Evolutionary conservation across 2,888 invertebrate genomes (phyloP), one percentile per base, ranked within the genome.

Genomic region (Drosophila acutilabella): DNA sequence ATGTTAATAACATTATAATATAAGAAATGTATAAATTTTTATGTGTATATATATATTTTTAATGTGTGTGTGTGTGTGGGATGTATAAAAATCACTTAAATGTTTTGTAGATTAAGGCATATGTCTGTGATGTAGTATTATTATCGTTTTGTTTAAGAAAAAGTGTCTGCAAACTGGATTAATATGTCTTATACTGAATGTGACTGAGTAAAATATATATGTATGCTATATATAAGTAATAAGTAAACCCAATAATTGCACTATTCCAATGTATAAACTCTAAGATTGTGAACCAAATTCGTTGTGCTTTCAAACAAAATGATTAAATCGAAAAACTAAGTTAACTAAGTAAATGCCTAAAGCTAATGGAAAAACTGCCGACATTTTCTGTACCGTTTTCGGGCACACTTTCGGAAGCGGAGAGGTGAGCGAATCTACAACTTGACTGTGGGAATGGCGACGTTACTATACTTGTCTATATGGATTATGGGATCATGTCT

Each of bases 201-300:
- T 78, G 80, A 66, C 74, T 74, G 71, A 74, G 74, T 30, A 79
- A 66, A 64, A 69, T 66, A 66, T 50, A 42, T 65, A 38, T 57
- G 18, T 44, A 42, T 30, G 8, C 30, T 30, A 30, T 30, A 30
- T 30, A 30, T 57, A 68, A 61, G 26, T 66, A 66, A 59, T 61
- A 56, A 64, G 48, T 53, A 60, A 76, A 76, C 61, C 80, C 81
- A 73, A 78, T 56, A 80, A 86, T 82, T 86, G 86, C 86, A 83
- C 82, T 82, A 80, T 56, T 76, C 83, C 76, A 74, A 64, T 33
- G 40, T 47, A n/a, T 6, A 30, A 33, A 36, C 13, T 47, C 23
- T 58, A 48, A 58, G 18, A 59, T 67, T 71, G 33, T 30, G 47
- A 54, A 64, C 42, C 52, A 77, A 85, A 85, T 80, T 82, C 81